Conservation (phyloP, 2,113 vertebrate genomes). For the Taurulus bubalis region DNA sequence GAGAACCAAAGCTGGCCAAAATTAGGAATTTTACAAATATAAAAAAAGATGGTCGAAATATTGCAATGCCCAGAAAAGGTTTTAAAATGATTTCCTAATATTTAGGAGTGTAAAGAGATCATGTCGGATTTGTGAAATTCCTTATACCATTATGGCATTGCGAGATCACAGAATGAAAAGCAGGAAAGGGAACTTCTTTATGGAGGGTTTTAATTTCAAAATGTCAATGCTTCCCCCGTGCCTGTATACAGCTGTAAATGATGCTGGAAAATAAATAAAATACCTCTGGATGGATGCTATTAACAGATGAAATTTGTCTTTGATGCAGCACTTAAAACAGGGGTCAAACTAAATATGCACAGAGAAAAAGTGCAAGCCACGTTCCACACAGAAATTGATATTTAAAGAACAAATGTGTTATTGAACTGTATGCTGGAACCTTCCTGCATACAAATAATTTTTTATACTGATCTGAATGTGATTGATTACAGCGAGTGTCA, state of each 20-base stretch:
- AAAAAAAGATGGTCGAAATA: not conserved
- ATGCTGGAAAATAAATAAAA: conserved; percentile 65
- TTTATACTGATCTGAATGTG: not conserved
- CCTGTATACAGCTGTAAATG: conserved; percentile 50
- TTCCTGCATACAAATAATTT: not conserved
- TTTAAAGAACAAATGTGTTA: not conserved
- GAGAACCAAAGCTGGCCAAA: conserved; percentile 26
- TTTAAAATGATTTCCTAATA: conserved; percentile 73
- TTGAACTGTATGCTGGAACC: not conserved
- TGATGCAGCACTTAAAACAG: not conserved
- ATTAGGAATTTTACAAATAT: not conserved
- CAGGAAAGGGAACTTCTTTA: conserved; percentile 10
- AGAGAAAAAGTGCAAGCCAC: not conserved
- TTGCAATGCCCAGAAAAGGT: conserved; percentile 10
- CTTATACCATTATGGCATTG: conserved; percentile 5
- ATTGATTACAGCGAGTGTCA: not conserved
- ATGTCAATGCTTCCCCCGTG: not conserved
- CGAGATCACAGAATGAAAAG: not conserved
- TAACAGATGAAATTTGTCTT: not conserved
- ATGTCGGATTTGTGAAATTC: conserved; percentile 43
- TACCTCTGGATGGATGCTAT: not conserved
- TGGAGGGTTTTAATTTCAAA: conserved; percentile 26
- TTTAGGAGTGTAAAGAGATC: conserved; percentile 72
- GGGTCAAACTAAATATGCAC: not conserved
- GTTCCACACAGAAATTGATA: not conserved